A percentile compares a stretch with the other conserved stretches of the same genome.
Conservation (phyloP, 92 coral and sea anemone genomes). For the Palythoa heliodiscus region DNA sequence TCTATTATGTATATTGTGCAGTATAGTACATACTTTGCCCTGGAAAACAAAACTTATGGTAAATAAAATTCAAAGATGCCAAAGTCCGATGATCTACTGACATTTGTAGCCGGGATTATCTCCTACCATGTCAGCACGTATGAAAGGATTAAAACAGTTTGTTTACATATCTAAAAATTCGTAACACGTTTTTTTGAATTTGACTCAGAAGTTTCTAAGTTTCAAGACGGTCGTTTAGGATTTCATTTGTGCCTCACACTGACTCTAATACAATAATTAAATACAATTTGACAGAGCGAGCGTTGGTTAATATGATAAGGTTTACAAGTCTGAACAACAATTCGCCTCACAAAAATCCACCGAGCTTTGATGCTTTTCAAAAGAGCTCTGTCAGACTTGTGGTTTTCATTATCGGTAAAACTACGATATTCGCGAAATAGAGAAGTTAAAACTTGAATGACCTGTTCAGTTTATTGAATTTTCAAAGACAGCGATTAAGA, state of each 20-base stretch:
- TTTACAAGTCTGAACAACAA: not conserved
- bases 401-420: not conserved
- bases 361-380: not conserved
- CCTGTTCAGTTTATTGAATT: constrained; percentile 1
- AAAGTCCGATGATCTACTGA: constrained; percentile 1
- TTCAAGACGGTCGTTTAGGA: not conserved
- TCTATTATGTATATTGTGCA: not conserved
- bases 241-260: not conserved
- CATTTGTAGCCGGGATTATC: constrained; percentile 1
- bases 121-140: constrained; percentile 14
- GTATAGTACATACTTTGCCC: not conserved
- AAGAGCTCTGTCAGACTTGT: not conserved
- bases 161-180: constrained; percentile 5
- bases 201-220: not conserved
- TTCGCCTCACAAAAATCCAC: not conserved
- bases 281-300: not conserved
- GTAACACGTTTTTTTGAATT: not conserved
- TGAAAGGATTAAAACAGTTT: not conserved
- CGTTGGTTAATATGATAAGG: not conserved
- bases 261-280: not conserved
- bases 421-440: not conserved
- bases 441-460: not conserved
- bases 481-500: not conserved
- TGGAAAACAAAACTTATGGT: not conserved
- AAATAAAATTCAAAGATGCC: not conserved